Percentiles rank a stretch among this genome's conserved stretches.
Evolutionary conservation across 64 coral and sea anemone genomes (phyloP).

Genomic region (Montipora foliosa): DNA sequence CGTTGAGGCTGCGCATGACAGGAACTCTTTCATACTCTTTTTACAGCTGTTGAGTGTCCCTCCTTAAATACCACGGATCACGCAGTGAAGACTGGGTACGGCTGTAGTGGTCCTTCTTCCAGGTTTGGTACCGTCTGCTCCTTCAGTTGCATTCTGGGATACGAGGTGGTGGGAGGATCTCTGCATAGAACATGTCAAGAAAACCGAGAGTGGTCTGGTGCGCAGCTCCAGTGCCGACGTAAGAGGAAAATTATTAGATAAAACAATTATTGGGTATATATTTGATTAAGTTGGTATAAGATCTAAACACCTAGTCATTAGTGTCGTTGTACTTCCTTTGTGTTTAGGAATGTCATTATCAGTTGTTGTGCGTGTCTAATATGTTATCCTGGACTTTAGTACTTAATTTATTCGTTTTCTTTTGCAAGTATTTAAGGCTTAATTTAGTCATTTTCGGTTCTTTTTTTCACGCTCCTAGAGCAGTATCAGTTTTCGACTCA

Average conservation of each 20-base stretch:
- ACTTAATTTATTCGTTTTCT: too few relatives aligned
- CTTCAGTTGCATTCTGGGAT: conserved; percentile 50
- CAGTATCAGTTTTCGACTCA: too few relatives aligned
- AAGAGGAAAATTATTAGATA: neutral
- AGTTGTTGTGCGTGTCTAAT: too few relatives aligned
- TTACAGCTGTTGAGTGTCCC: conserved; percentile 30
- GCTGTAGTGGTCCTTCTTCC: conserved; percentile 19
- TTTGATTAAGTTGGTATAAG: neutral
- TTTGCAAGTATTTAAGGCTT: too few relatives aligned
- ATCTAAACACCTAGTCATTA: too few relatives aligned
- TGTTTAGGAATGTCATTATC: too few relatives aligned
- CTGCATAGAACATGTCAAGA: conserved; percentile 39
- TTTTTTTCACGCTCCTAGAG: too few relatives aligned
- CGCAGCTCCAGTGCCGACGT: conserved; percentile 45
- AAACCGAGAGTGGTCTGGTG: conserved; percentile 41
- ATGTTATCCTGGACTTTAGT: too few relatives aligned
- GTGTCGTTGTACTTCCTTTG: too few relatives aligned
- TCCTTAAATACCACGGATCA: conserved; percentile 4
- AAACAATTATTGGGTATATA: neutral
- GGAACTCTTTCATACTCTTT: conserved; percentile 14
- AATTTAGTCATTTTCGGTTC: too few relatives aligned
- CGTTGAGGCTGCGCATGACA: neutral
- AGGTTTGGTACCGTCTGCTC: conserved; percentile 36
- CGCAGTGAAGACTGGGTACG: conserved; percentile 8
- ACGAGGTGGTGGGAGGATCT: conserved; percentile 22